These are phyloP conservation scores for Hetaerina americana DNA, from an alignment of 1,140 invertebrate species.

Conservation along the genomic window DNA sequence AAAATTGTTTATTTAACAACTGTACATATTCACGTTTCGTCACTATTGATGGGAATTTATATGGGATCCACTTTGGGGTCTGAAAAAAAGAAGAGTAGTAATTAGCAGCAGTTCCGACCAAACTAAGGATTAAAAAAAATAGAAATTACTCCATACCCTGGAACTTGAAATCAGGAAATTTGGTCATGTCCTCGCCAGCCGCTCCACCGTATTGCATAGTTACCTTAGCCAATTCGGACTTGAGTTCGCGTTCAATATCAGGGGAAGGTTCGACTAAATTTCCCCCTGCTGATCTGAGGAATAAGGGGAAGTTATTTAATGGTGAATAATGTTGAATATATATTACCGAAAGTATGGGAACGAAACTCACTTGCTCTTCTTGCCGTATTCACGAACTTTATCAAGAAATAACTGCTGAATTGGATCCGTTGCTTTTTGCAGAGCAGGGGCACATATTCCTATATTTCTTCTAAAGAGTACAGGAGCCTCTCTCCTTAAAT, in stretches of 20 bases:
- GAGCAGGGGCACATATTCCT: conserved; percentile 30
- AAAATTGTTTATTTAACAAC: no score
- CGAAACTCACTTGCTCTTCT: conserved; percentile 50
- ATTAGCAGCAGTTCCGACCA: neutral
- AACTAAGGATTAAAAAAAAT: conserved; percentile 3
- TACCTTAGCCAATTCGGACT: conserved; percentile 66
- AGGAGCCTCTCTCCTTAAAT: neutral
- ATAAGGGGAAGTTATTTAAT: neutral
- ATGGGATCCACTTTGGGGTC: conserved; percentile 18
- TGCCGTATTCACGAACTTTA: conserved; percentile 80
- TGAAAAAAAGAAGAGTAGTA: no score
- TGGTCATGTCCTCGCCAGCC: conserved; percentile 64
- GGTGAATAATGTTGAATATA: neutral
- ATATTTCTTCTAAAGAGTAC: neutral
- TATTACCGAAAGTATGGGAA: neutral
- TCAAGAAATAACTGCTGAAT: conserved; percentile 89
- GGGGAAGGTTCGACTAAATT: conserved; percentile 71
- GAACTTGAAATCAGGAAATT: conserved; percentile 78
- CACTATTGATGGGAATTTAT: no score
- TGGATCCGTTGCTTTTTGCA: conserved; percentile 67
- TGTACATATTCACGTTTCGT: no score
- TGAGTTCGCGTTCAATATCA: conserved; percentile 54
- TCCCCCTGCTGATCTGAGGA: conserved; percentile 40
- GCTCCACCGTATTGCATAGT: conserved; percentile 62
- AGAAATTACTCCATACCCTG: conserved; percentile 30